Base-by-base conservation (phyloP, 2,888 invertebrate genomes). In the Athripsodes cinereus region DNA sequence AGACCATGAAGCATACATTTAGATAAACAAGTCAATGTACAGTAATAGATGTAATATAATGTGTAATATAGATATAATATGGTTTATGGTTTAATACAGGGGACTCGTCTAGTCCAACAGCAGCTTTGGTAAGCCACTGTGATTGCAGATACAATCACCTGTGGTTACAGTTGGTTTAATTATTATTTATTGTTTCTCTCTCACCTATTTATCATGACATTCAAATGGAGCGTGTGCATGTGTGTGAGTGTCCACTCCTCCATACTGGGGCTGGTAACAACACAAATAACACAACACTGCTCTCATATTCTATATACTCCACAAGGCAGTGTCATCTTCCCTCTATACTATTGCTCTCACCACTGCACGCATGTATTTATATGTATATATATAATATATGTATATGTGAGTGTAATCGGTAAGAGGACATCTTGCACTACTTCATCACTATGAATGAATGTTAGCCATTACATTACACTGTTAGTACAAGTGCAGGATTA, bases 1-100 rank as follows among this genome's bases (percentile, higher is more conserved):
- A 61, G 51, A 59, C 63, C 61, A 61, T 61, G 59, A 63, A 63
- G 63, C 61, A 55, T 63, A 63, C 63, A 63, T 63, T 63, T 59
- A 61, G 55, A 59, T 62, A 60, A 59, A 57, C 61, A 63, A 59
- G 50, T 61, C 61, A 63, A 52, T 59, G 57, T 59, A 56, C 60
- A 58, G 54, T 60, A 60, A 53, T 56, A 55, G 48, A 51, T 50
- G 19, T 52, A 51, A 49, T 57, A 51, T 54, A 54, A 49, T 55
- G 49, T 55, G 55, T 48, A 34, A 40, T 48, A 6, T 40, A 31
- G 50, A 56, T n/a, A 46, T 52, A 34, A 57, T 52, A 51, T 57
- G 35, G 52, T 54, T 52, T 8, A 8, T 6, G 31, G 6, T 31
- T 8, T 6, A 3, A 16, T 16, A 63, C 61, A 61, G 61, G 63